Evolutionary conservation across 1,140 invertebrate genomes (phyloP).

Genomic region (Acromyrmex charruanus): DNA sequence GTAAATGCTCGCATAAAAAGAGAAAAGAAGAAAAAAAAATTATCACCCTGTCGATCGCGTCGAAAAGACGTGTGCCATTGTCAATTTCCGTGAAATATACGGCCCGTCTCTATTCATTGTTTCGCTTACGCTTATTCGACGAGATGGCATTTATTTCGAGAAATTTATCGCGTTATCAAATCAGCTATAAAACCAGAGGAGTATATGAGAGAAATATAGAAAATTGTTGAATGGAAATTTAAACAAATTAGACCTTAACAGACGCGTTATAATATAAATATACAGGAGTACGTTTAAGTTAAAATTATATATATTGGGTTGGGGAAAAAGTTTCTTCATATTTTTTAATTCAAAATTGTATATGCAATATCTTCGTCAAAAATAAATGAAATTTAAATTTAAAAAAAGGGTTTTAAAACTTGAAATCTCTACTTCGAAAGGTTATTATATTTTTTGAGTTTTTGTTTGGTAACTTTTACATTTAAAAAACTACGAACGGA

Average conservation of each 20-base stretch:
- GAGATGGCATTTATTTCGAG: background rate
- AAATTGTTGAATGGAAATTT: background rate
- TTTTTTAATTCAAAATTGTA: too few relatives aligned
- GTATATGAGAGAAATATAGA: background rate
- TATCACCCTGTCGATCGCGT: conserved; percentile 18
- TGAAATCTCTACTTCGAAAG: too few relatives aligned
- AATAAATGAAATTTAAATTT: too few relatives aligned
- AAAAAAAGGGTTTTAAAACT: too few relatives aligned
- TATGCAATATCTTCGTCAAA: too few relatives aligned
- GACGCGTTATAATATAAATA: background rate
- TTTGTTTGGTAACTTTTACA: too few relatives aligned
- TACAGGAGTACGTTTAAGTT: background rate
- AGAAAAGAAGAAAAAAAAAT: background rate
- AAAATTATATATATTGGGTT: background rate
- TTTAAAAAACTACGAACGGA: too few relatives aligned
- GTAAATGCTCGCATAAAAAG: background rate
- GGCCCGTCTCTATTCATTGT: background rate
- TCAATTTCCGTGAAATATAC: conserved; percentile 14
- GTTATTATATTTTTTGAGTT: too few relatives aligned
- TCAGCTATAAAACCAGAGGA: background rate
- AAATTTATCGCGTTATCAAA: background rate
- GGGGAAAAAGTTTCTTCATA: too few relatives aligned
- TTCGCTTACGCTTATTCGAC: background rate
- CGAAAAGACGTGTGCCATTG: background rate
- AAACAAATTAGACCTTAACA: background rate